Evolutionary conservation across 2,797 vertebrate species (phyloP), one percentile per base, ranked within the genome.

Genomic region (Dendrocincla fuliginosa): DNA sequence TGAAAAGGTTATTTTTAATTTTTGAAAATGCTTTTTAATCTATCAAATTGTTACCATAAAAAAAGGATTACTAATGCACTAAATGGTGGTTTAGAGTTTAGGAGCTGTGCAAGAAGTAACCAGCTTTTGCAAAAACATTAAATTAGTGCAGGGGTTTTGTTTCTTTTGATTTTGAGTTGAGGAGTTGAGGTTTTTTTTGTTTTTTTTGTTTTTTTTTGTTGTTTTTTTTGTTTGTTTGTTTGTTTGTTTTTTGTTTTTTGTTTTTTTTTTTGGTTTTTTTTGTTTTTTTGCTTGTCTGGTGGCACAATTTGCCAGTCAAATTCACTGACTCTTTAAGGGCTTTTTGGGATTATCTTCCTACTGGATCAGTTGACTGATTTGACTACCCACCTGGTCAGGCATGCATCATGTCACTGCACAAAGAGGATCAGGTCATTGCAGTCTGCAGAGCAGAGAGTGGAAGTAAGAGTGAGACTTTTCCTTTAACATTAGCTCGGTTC

Each of bases 121-220:
- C 37, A 46, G 33, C 14, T 74, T 89, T 64, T 61, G 39, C 12
- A 55, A 39, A 79, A 91, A 57, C 23, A 56, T 11, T 24, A n/a
- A 68, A 57, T 41, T 27, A 32, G 3, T 3, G 13, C 4, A 9
- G 16, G 4, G 2, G 2, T 5, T 32, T 32, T 13, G 0, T 3
- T 44, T 2, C 14, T 46, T 47, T 84, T 55, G 4, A 13, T 59
- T 15, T 22, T 82, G 27, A 1, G 8, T 39, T 42, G 23, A 13
- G 22, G n/a, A n/a, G n/a, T 42, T 42, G 16, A 15, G 41, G 22
- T 7, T 6, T 4, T 23, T 35, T 57, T 15, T 67, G 42, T 42
- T 42, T 42, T 42, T 7, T 9, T 42, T 42, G 2, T 27, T 64
- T 9, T 11, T 23, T 22, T 22, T 37, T 37, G 37, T 37, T 37